Evolutionary conservation across 2,797 vertebrate species (phyloP).

Genomic region (Melanotaenia boesemani): DNA sequence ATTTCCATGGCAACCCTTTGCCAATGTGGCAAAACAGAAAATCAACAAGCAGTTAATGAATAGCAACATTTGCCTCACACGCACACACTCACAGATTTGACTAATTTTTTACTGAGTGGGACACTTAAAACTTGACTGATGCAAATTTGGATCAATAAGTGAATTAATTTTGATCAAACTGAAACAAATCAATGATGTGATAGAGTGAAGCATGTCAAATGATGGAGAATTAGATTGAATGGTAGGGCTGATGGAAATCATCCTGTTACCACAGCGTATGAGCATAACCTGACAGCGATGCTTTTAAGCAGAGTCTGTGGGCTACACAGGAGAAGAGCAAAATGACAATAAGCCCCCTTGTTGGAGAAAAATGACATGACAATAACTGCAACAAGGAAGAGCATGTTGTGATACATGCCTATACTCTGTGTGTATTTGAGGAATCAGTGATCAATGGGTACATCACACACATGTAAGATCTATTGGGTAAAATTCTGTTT

Average conservation of each 20-base stretch:
- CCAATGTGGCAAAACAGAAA: conserved; percentile 46
- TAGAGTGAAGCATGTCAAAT: conserved; percentile 7
- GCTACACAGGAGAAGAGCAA: not conserved
- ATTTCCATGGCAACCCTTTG: conserved; percentile 62
- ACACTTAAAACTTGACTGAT: conserved; percentile 41
- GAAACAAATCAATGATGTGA: conserved; percentile 28
- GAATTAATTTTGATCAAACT: conserved; percentile 40
- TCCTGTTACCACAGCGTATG: conserved; percentile 31
- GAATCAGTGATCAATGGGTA: conserved; percentile 17
- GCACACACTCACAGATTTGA: not conserved
- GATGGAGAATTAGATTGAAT: conserved; percentile 27
- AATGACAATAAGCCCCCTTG: conserved; percentile 23
- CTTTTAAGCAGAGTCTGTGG: conserved; percentile 34
- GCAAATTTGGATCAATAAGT: conserved; percentile 49
- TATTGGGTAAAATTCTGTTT: conserved; percentile 46
- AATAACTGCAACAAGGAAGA: conserved; percentile 22
- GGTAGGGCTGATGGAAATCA: conserved; percentile 27
- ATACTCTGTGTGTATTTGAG: conserved; percentile 14
- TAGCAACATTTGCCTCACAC: conserved; percentile 22
- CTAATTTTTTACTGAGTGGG: conserved; percentile 18
- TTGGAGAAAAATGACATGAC: conserved; percentile 42
- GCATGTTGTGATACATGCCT: conserved; percentile 21
- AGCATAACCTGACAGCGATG: conserved; percentile 41
- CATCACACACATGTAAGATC: conserved; percentile 33
- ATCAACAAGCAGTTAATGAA: conserved; percentile 44